A percentile compares a stretch with the other conserved stretches of the same genome.
Conservation (phyloP, 92 coral and sea anemone genomes). For the Siderastrea radians region DNA sequence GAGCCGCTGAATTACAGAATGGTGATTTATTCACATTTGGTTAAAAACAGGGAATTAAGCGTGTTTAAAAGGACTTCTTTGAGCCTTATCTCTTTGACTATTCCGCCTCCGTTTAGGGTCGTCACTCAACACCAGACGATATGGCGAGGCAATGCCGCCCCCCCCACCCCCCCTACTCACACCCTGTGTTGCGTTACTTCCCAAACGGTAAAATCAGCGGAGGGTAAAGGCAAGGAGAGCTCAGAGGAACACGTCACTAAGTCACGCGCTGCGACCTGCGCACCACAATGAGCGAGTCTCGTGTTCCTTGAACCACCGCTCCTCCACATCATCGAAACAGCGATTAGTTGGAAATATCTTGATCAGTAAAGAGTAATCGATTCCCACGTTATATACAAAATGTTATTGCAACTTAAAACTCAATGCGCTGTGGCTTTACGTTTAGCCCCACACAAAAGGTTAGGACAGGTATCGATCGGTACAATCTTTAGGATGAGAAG, state of each 20-base stretch:
- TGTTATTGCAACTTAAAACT: not conserved
- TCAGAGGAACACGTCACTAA: not conserved
- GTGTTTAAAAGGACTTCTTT: not conserved
- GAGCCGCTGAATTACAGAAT: conserved; percentile 5
- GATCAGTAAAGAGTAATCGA: not conserved
- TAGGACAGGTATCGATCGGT: too few relatives aligned
- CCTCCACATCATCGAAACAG: not conserved
- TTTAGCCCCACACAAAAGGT: too few relatives aligned
- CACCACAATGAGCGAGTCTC: conserved; percentile 19
- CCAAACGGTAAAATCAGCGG: not conserved
- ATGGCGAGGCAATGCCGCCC: not conserved
- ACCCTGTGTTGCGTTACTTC: not conserved
- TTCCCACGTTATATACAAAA: not conserved
- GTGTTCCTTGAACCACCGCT: not conserved
- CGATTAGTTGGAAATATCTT: not conserved
- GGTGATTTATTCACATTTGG: not conserved
- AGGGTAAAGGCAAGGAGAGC: too few relatives aligned
- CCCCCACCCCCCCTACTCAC: too few relatives aligned
- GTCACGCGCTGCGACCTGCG: conserved; percentile 36
- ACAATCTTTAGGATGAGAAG: too few relatives aligned
- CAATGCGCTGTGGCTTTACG: not conserved
- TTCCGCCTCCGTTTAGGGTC: not conserved
- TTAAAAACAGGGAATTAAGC: not conserved
- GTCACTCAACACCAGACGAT: not conserved
- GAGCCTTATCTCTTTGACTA: not conserved